These are phyloP conservation scores for Geophilus truncorum DNA, from an alignment of 2,888 invertebrate species.

Conservation along the genomic window DNA sequence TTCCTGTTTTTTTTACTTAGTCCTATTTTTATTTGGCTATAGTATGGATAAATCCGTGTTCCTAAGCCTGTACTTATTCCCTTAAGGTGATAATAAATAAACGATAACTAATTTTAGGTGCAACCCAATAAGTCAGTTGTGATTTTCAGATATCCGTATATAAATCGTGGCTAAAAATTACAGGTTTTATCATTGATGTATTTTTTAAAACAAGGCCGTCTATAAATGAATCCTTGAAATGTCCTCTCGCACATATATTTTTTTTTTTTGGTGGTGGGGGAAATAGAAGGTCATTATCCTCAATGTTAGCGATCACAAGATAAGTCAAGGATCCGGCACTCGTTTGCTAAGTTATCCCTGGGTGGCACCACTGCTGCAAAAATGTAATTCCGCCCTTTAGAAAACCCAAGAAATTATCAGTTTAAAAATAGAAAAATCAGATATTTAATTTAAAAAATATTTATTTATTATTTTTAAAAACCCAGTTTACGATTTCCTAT, in stretches of 20 bases:
- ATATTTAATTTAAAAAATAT: background rate
- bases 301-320: background rate
- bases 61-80: background rate
- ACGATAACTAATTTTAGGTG: background rate
- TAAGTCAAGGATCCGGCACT: slow-evolving; percentile 1
- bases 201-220: background rate
- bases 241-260: background rate
- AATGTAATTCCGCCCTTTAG: background rate
- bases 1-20: background rate
- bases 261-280: background rate
- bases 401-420: background rate
- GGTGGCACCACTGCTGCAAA: slow-evolving; percentile 3
- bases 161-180: background rate
- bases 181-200: background rate
- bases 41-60: too few species aligned
- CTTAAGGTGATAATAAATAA: background rate
- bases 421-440: background rate
- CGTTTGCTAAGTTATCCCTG: background rate
- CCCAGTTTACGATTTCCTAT: background rate
- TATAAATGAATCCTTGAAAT: background rate
- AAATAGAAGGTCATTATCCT: background rate
- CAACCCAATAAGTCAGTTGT: background rate
- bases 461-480: background rate
- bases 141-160: background rate
- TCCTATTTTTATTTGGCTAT: too few species aligned